Percentiles rank a stretch among this genome's conserved stretches.
Evolutionary conservation across 2,888 invertebrate species (phyloP).

Genomic region (Mythimna loreyi): DNA sequence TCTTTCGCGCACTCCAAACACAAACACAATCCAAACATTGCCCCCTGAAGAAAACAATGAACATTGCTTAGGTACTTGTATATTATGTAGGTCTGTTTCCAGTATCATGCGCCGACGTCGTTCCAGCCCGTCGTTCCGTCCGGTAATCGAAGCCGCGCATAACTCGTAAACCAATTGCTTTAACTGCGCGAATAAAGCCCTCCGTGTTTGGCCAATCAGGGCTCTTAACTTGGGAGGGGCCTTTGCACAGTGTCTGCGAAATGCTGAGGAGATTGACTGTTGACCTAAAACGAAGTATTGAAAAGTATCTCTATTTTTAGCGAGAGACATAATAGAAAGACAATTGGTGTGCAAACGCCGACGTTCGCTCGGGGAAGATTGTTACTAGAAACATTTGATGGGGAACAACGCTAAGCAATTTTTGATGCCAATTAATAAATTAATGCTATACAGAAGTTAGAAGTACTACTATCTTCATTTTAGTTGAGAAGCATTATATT

Average conservation of each 20-base stretch:
- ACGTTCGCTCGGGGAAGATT: no score
- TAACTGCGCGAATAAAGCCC: conserved; percentile 45
- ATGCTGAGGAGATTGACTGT: conserved; percentile 38
- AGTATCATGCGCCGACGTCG: conserved; percentile 20
- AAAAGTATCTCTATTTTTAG: conserved; percentile 36
- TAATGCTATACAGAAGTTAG: no score
- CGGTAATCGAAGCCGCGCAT: conserved; percentile 29
- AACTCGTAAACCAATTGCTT: conserved; percentile 21
- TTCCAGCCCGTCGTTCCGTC: conserved; percentile 20
- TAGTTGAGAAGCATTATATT: no score
- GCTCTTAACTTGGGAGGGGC: conserved; percentile 20
- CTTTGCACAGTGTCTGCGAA: conserved; percentile 5
- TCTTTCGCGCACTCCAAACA: no score
- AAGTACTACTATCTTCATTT: not conserved
- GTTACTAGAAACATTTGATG: not conserved
- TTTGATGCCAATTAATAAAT: not conserved
- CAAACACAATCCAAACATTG: not conserved
- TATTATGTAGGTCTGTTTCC: conserved; percentile 28
- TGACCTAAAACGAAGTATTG: conserved; percentile 39
- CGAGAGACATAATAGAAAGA: no score
- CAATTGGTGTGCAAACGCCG: not conserved
- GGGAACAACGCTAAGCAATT: not conserved
- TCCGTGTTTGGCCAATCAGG: conserved; percentile 34
- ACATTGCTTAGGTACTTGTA: not conserved
- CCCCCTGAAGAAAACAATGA: conserved; percentile 24